Conservation (phyloP, 2,797 vertebrate species). For the Rhadinocentrus ornatus region DNA sequence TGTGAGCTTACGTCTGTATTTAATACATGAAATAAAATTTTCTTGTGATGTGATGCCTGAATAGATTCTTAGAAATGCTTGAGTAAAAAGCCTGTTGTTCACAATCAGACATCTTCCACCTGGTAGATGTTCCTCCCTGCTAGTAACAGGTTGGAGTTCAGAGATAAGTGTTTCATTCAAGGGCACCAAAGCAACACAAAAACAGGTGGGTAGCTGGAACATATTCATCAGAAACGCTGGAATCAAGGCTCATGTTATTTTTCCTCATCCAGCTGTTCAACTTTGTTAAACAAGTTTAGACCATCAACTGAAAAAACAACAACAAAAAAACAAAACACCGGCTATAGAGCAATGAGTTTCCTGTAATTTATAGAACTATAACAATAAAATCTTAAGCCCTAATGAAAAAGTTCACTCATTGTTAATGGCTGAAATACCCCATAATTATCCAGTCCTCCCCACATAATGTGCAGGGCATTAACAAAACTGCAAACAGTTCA, state of each 20-base stretch:
- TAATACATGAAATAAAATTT: background rate
- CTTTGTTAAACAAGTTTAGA: background rate
- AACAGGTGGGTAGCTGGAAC: background rate
- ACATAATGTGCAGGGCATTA: background rate
- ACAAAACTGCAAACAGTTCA: background rate
- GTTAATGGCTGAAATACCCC: background rate
- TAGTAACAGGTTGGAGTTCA: slow-evolving; percentile 39
- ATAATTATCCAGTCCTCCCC: background rate
- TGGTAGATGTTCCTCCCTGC: slow-evolving; percentile 36
- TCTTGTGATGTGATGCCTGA: background rate
- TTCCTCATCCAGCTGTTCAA: background rate
- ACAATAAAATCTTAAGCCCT: background rate
- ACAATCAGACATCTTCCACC: slow-evolving; percentile 27
- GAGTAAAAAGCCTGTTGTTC: slow-evolving; percentile 16
- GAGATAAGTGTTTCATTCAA: slow-evolving; percentile 37
- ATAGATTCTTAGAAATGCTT: slow-evolving; percentile 4
- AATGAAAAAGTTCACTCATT: background rate
- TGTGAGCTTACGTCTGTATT: too few relatives aligned
- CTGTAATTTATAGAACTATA: background rate
- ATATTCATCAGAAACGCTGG: background rate
- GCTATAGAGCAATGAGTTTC: background rate
- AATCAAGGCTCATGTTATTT: background rate
- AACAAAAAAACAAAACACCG: too few relatives aligned
- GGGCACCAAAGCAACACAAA: background rate
- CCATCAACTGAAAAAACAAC: background rate